A percentile compares a stretch with the other conserved stretches of the same genome.
These are phyloP conservation scores for Capreolus pygargus DNA, from an alignment of 2,113 vertebrate species.

Conservation along the genomic window DNA sequence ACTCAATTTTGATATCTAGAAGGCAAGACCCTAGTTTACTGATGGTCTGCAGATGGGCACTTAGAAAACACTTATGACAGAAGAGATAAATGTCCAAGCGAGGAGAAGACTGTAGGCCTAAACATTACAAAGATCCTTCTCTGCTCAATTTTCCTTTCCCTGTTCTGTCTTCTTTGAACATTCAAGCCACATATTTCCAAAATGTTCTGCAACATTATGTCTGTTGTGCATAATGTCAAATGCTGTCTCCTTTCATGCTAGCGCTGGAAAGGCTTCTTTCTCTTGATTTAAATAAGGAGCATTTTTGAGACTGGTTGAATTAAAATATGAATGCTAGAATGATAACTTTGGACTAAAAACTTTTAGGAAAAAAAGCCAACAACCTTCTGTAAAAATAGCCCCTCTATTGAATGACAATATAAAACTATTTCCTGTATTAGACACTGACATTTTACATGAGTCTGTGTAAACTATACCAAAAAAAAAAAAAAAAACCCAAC, in stretches of 20 bases:
- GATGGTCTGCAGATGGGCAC: background rate
- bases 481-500: background rate
- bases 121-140: background rate
- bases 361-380: conserved; percentile 20
- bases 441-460: background rate
- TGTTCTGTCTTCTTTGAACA: conserved; percentile 15
- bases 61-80: background rate
- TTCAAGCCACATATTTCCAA: conserved; percentile 40
- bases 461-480: background rate
- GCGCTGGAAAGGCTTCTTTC: background rate
- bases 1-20: background rate
- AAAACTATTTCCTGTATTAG: background rate
- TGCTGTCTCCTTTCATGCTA: conserved; percentile 20
- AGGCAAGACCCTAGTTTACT: background rate
- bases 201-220: conserved; percentile 36
- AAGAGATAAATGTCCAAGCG: background rate
- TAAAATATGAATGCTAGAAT: conserved; percentile 54
- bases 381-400: background rate
- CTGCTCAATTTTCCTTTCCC: background rate
- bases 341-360: conserved; percentile 5
- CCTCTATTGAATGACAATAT: background rate
- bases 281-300: conserved; percentile 12
- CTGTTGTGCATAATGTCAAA: background rate
- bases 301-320: conserved; percentile 31
- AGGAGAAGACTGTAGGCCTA: background rate